Conservation (phyloP, 2,888 invertebrate species). For the Drosophila yooni region DNA sequence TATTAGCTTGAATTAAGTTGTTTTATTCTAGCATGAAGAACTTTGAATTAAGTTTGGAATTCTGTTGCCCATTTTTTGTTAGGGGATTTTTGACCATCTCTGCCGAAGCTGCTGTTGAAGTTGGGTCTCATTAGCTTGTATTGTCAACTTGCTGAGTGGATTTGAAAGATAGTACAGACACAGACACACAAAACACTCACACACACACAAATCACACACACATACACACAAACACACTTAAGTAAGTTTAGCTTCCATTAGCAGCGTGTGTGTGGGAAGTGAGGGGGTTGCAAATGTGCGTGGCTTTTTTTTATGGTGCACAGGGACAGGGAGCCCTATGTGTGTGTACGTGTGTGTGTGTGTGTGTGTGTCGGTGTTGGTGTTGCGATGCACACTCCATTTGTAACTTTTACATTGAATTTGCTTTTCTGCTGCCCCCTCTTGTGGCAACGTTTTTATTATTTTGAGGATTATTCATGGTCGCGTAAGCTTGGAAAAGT, state of each 20-base stretch:
- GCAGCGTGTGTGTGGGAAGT: conserved; percentile 11
- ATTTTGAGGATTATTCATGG: conserved; percentile 61
- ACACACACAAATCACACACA: not conserved
- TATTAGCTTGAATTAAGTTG: not conserved
- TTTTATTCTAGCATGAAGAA: not conserved
- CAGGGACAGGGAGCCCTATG: conserved; percentile 35
- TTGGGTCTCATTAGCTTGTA: conserved; percentile 35
- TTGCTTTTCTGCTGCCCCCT: conserved; percentile 6
- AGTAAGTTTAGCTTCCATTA: conserved; percentile 38
- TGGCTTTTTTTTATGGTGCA: conserved; percentile 29
- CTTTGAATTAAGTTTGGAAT: not conserved
- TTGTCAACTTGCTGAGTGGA: conserved; percentile 14
- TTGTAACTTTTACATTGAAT: conserved; percentile 32
- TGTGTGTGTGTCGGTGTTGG: not conserved
- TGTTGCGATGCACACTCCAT: conserved; percentile 28
- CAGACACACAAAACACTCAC: not conserved
- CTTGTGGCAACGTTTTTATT: not conserved
- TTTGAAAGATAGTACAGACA: conserved; percentile 2
- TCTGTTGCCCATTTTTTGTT: not conserved
- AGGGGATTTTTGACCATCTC: not conserved
- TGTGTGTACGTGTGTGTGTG: conserved; percentile 14
- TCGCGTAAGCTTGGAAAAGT: conserved; percentile 45
- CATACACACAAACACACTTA: not conserved
- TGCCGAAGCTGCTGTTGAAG: conserved; percentile 39
- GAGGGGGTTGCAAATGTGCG: conserved; percentile 27